phyloP scores from a whole-genome alignment of 2,113 vertebrate genomes.

The Anarhynchus alexandrinus region DNA sequence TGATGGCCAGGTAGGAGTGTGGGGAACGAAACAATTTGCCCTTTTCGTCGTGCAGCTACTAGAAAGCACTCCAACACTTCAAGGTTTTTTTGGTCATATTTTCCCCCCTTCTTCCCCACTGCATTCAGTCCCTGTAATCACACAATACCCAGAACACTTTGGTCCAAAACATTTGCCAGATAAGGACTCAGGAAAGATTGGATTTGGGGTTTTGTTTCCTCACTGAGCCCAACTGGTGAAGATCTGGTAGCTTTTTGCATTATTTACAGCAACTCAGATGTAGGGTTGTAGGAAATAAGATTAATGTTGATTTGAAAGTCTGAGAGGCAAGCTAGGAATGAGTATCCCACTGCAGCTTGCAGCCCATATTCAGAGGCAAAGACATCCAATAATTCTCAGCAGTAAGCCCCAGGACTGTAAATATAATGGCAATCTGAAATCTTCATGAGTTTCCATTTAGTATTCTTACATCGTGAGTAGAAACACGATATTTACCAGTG shows the following conservation, averaged over 20 bases:
- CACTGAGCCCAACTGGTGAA: not conserved
- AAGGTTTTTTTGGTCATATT: not conserved
- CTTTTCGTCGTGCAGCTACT: not conserved
- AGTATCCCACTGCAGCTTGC: not conserved
- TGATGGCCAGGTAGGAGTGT: not conserved
- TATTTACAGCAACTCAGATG: not conserved
- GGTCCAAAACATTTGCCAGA: not conserved
- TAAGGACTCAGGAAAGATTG: not conserved
- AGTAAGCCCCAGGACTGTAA: not conserved
- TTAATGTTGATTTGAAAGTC: slow-evolving; percentile 19
- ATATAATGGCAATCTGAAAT: slow-evolving; percentile 45
- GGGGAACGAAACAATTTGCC: not conserved
- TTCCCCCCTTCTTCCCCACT: not conserved
- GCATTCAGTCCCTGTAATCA: not conserved
- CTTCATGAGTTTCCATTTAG: slow-evolving; percentile 47
- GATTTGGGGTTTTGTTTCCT: not conserved
- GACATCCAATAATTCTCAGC: slow-evolving; percentile 31
- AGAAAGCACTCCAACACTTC: not conserved
- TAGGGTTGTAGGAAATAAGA: not conserved
- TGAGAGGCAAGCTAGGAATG: not conserved
- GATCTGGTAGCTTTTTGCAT: not conserved
- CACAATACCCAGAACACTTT: not conserved
- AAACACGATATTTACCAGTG: slow-evolving; percentile 42
- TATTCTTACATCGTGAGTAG: slow-evolving; percentile 18
- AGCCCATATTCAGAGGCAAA: not conserved